Evolutionary conservation across 2,113 vertebrate genomes (phyloP).

Genomic region (Sturnus vulgaris): DNA sequence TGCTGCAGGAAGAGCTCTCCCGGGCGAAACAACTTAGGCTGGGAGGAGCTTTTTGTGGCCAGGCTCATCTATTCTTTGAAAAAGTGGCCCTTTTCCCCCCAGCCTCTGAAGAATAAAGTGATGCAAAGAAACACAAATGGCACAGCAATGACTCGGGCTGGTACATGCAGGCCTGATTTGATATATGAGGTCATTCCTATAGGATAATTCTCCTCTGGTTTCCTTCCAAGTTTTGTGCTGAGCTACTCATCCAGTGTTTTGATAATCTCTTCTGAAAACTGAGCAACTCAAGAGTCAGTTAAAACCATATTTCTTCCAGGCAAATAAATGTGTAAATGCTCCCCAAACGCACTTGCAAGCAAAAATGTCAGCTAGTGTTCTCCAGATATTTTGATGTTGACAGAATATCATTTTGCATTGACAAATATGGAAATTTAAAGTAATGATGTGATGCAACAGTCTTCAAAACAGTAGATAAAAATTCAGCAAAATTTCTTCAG

Average conservation of each 20-base stretch:
- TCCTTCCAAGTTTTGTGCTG: not conserved
- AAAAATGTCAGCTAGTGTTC: not conserved
- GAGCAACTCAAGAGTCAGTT: not conserved
- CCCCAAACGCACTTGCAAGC: not conserved
- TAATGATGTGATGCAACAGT: not conserved
- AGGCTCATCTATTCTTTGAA: not conserved
- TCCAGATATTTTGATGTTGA: constrained; percentile 5
- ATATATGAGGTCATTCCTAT: not conserved
- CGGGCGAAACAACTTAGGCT: not conserved
- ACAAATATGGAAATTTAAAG: not conserved
- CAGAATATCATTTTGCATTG: not conserved
- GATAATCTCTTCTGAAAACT: constrained; percentile 43
- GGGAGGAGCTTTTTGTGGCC: not conserved
- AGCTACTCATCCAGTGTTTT: not conserved
- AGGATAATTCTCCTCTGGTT: not conserved
- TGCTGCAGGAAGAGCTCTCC: not conserved
- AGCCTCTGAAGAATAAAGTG: not conserved
- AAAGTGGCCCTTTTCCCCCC: not conserved
- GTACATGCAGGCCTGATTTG: not conserved
- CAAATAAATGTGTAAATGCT: constrained; percentile 6
- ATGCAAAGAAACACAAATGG: not conserved
- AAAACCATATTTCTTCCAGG: constrained; percentile 41
- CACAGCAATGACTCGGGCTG: not conserved
- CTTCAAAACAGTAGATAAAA: not conserved
- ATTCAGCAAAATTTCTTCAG: not conserved